phyloP scores from a whole-genome alignment of 2,797 vertebrate species.

The Neomorphus geoffroyi region DNA sequence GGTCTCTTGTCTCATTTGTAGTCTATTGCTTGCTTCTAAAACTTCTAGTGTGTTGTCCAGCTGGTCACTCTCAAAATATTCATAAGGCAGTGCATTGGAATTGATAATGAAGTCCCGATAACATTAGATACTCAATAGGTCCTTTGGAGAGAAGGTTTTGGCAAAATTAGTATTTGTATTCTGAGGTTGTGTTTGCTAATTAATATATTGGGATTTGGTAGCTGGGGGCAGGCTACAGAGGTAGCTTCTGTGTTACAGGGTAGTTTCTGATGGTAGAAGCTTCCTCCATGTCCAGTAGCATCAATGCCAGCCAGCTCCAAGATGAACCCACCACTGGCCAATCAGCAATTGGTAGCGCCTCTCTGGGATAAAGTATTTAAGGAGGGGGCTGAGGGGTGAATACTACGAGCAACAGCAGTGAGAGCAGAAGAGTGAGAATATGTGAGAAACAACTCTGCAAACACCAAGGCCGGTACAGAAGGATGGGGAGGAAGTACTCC shows the following conservation, averaged over 20 bases:
- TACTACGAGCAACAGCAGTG: no score
- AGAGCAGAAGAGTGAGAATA: not conserved
- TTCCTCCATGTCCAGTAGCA: not conserved
- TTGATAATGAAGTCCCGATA: not conserved
- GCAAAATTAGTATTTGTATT: not conserved
- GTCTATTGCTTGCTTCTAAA: not conserved
- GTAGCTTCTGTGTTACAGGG: not conserved
- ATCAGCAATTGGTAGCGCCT: accelerated
- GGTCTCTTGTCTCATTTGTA: not conserved
- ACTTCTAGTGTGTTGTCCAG: not conserved
- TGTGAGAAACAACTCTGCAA: no score
- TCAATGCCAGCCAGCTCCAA: not conserved
- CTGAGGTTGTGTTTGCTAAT: not conserved
- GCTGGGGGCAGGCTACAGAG: not conserved
- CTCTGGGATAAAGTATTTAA: not conserved
- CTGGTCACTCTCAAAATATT: not conserved
- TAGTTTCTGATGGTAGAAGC: no score
- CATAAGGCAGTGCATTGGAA: not conserved
- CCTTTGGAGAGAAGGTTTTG: not conserved
- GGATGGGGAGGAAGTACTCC: no score
- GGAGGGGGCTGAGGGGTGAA: not conserved
- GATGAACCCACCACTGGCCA: accelerated
- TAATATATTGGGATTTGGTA: not conserved
- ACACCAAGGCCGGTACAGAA: no score
- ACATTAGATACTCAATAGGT: not conserved